Percentiles rank a stretch among this genome's conserved stretches.
These are phyloP conservation scores for Balearica regulorum DNA, from an alignment of 2,797 vertebrate genomes.

Conservation along the genomic window DNA sequence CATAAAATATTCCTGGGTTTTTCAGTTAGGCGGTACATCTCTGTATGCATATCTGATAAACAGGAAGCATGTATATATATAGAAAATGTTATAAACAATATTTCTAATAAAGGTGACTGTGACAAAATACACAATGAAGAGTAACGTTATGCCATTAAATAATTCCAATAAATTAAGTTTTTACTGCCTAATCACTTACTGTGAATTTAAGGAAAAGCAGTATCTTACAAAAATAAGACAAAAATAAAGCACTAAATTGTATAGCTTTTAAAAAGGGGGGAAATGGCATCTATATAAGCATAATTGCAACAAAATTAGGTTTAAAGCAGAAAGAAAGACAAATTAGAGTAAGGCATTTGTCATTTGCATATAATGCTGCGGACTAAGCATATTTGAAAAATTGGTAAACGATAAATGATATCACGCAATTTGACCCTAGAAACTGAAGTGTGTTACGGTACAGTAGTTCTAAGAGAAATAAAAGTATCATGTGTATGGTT, in stretches of 20 bases:
- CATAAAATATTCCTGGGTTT: background rate
- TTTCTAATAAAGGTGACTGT: background rate
- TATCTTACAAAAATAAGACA: background rate
- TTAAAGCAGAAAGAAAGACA: background rate
- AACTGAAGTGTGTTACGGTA: background rate
- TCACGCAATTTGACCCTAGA: background rate
- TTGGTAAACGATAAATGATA: background rate
- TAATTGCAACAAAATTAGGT: background rate
- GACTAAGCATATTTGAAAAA: background rate
- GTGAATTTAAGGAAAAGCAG: background rate
- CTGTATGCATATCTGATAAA: background rate
- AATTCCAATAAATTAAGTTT: background rate
- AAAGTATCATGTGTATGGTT: background rate
- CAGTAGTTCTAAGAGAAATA: background rate
- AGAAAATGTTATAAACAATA: background rate
- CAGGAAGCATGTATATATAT: background rate
- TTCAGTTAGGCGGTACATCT: background rate
- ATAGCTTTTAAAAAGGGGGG: background rate
- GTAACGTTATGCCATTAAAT: background rate
- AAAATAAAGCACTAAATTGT: background rate
- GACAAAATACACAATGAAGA: background rate
- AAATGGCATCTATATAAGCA: background rate
- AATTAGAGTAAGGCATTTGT: background rate
- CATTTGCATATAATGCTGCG: background rate
- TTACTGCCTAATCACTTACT: background rate